Conservation (phyloP, 2,797 vertebrate species). For the Phalloptychus januarius region DNA sequence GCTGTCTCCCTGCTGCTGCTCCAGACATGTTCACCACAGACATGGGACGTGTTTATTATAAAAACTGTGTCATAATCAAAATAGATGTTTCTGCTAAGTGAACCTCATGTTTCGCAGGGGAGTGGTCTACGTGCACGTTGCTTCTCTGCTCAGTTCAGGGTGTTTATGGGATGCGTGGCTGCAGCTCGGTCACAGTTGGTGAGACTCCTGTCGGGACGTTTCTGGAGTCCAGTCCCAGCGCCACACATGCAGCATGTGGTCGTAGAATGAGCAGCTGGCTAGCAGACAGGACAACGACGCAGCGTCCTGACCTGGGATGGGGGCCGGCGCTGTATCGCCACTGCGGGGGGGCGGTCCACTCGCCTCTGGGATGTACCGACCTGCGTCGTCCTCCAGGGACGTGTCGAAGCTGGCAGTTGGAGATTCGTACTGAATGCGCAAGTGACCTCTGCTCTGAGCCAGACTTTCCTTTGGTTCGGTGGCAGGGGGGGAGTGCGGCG, state of each 20-base stretch:
- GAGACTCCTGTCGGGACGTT: conserved; percentile 17
- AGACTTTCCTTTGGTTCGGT: conserved; percentile 56
- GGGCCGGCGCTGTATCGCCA: not conserved
- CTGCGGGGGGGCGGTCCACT: not conserved
- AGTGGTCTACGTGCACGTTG: not conserved
- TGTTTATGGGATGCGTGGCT: not conserved
- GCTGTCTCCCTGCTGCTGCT: not conserved
- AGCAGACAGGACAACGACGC: conserved; percentile 77
- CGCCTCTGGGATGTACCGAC: conserved; percentile 63
- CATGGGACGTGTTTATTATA: conserved; percentile 18
- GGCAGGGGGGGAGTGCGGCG: conserved; percentile 55
- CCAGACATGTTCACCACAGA: not conserved
- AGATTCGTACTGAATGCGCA: conserved; percentile 85
- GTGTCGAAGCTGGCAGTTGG: conserved; percentile 85
- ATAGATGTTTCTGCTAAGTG: conserved; percentile 35
- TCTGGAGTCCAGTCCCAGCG: conserved; percentile 85
- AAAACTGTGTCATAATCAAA: conserved; percentile 45
- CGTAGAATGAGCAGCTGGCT: conserved; percentile 95
- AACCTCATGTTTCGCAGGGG: conserved; percentile 19
- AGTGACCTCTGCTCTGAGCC: conserved; percentile 66
- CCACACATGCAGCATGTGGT: conserved; percentile 93
- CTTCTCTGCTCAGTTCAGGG: conserved; percentile 9
- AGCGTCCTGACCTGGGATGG: not conserved
- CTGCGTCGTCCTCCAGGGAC: conserved; percentile 77
- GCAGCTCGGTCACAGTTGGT: conserved; percentile 20